Evolutionary conservation across 2,113 vertebrate genomes (phyloP).

Genomic region (Ammospiza caudacuta): DNA sequence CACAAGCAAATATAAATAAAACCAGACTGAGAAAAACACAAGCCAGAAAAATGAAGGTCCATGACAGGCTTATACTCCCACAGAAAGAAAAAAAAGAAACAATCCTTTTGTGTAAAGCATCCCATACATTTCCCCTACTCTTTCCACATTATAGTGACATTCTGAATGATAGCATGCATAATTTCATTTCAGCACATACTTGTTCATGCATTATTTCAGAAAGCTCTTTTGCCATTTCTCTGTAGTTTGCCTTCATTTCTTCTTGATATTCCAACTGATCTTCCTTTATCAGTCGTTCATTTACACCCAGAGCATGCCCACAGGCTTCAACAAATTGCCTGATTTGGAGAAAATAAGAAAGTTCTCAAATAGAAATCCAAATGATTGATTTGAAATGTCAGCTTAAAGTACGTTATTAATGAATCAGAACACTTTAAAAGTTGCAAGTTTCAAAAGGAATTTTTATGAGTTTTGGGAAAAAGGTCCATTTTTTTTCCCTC

Average conservation of each 20-base stretch:
- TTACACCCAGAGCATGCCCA: constrained; percentile 90
- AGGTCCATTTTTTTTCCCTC: not conserved
- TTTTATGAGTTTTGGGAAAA: not conserved
- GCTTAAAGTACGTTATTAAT: not conserved
- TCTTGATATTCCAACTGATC: constrained; percentile 98
- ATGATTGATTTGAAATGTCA: not conserved
- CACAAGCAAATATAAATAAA: not conserved
- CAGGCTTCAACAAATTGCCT: constrained; percentile 98
- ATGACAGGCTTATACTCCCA: not conserved
- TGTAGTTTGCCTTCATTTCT: constrained; percentile 97
- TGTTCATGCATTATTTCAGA: constrained; percentile 97
- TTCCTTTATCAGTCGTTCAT: constrained; percentile 95
- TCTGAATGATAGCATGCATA: not conserved
- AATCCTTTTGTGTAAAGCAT: not conserved
- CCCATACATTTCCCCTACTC: not conserved
- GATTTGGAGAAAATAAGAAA: constrained; percentile 10
- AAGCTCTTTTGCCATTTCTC: constrained; percentile 92
- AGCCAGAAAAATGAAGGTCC: not conserved
- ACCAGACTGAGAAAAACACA: not conserved
- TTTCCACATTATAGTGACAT: not conserved
- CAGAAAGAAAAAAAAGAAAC: not conserved
- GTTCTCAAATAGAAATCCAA: not conserved
- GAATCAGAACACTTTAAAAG: not conserved
- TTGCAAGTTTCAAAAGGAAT: not conserved
- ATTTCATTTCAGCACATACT: constrained; percentile 68